phyloP scores from a whole-genome alignment of 2,888 invertebrate genomes.

The Ryuthela nishihirai region DNA sequence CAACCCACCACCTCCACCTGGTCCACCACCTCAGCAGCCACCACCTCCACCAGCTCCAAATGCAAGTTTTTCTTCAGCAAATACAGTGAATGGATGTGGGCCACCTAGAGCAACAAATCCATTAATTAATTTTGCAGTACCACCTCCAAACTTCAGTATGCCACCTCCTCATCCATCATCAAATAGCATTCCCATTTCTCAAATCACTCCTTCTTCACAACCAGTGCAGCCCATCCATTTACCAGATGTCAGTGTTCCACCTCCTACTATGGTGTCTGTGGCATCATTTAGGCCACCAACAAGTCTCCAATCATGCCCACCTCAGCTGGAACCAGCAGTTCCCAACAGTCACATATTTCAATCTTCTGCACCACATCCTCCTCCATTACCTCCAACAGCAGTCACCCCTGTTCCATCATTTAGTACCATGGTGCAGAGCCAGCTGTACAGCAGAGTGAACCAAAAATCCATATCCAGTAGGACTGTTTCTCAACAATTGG shows the following conservation, averaged over 20 bases:
- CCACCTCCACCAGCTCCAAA: background rate
- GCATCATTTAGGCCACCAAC: conserved; percentile 33
- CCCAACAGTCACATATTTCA: conserved; percentile 27
- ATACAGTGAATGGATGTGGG: conserved; percentile 18
- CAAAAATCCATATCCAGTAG: conserved; percentile 27
- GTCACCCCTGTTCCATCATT: conserved; percentile 25
- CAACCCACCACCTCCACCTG: conserved; percentile 18
- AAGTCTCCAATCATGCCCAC: conserved; percentile 28
- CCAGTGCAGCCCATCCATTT: conserved; percentile 27
- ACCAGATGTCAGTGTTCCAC: conserved; percentile 35
- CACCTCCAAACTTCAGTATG: conserved; percentile 36
- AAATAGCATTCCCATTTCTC: conserved; percentile 18
- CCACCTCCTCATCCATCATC: conserved; percentile 34
- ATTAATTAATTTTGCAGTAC: conserved; percentile 30
- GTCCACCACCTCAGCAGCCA: conserved; percentile 15
- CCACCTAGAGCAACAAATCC: conserved; percentile 19
- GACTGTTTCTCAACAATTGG: conserved; percentile 23
- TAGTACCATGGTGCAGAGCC: conserved; percentile 28
- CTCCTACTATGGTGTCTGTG: conserved; percentile 35
- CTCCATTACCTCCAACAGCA: conserved; percentile 24
- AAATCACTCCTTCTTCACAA: conserved; percentile 20
- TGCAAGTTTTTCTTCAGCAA: conserved; percentile 6
- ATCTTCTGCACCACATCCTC: conserved; percentile 22
- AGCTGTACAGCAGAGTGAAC: conserved; percentile 21
- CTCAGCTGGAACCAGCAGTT: conserved; percentile 34